phyloP scores from a whole-genome alignment of 2,797 vertebrate genomes.

The Hoplostethus atlanticus region DNA sequence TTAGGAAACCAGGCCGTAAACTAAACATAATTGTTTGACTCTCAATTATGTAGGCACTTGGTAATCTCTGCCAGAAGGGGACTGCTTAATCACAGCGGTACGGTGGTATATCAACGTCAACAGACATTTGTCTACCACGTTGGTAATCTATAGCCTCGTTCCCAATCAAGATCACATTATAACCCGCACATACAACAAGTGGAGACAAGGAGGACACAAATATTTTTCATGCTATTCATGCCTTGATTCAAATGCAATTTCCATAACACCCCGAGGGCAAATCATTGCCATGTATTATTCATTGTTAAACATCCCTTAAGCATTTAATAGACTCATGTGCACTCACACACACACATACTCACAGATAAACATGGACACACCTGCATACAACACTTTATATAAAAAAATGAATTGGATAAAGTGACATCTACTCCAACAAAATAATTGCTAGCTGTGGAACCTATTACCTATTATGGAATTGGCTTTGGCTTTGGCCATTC shows the following conservation, averaged over 20 bases:
- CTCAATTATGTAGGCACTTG: conserved; percentile 69
- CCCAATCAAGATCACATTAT: conserved; percentile 65
- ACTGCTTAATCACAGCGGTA: conserved; percentile 65
- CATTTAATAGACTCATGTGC: conserved; percentile 47
- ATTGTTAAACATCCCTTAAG: conserved; percentile 56
- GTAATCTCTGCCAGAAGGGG: conserved; percentile 72
- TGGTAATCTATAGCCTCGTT: conserved; percentile 62
- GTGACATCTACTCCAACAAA: no score
- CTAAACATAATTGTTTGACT: conserved; percentile 68
- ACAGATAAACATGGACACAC: neutral
- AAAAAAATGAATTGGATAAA: no score
- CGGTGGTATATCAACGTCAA: conserved; percentile 68
- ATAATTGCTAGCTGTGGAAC: no score
- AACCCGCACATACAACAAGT: conserved; percentile 48
- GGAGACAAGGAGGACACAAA: conserved; percentile 39
- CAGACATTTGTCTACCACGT: conserved; percentile 61
- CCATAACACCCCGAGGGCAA: conserved; percentile 58
- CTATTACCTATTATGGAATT: no score
- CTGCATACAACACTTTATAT: no score
- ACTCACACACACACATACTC: neutral
- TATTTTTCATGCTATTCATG: conserved; percentile 61
- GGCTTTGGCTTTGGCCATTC: no score
- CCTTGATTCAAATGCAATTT: conserved; percentile 64
- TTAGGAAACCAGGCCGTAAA: conserved; percentile 54
- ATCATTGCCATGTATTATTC: conserved; percentile 69